Base-by-base conservation (phyloP, 2,797 vertebrate genomes). In the Helarctos malayanus region DNA sequence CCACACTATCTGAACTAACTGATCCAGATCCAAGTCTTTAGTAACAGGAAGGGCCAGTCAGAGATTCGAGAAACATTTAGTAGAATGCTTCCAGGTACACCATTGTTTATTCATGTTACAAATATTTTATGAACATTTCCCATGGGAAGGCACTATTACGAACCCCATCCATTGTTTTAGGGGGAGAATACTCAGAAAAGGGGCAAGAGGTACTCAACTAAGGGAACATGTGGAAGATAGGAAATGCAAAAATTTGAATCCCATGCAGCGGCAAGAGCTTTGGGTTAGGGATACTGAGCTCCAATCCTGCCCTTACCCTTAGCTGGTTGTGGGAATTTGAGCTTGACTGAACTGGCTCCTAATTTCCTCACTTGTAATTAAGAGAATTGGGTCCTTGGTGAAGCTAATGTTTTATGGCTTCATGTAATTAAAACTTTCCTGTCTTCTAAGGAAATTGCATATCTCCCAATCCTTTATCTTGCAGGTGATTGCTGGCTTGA, bases 401-500 rank as follows among this genome's bases (percentile, higher is more conserved):
- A 96, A 63, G 9, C n/a, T 57, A 68, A 29, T 61, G 25, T 76
- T 65, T 69, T 57, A 63, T 6, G 15, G 15, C 27, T 94, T 93
- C 1, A 0, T 27, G 7, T 93, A 52, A 80, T 49, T 52, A 91
- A 90, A 95, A 83, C 29, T 29, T 92, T 63, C n/a, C 12, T 13
- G 15, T 78, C 73, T 94, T 83, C 79, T 76, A 89, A 68, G 14
- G 65, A 87, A 69, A 89, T 11, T 59, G 15, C 32, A 1, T 79
- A 14, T 90, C 25, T 97, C 61, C 49, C 82, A 89, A 16, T 69
- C 41, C 32, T 94, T 89, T 61, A 59, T 38, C 73, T 89, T 89
- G 27, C 57, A 86, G 9, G 7, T 27, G 45, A 61, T 78, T 73
- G 4, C 81, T 78, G 7, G 29, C 49, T 56, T 94, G 73, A 80